Evolutionary conservation across 2,113 vertebrate genomes (phyloP).

Genomic region (Solea senegalensis): DNA sequence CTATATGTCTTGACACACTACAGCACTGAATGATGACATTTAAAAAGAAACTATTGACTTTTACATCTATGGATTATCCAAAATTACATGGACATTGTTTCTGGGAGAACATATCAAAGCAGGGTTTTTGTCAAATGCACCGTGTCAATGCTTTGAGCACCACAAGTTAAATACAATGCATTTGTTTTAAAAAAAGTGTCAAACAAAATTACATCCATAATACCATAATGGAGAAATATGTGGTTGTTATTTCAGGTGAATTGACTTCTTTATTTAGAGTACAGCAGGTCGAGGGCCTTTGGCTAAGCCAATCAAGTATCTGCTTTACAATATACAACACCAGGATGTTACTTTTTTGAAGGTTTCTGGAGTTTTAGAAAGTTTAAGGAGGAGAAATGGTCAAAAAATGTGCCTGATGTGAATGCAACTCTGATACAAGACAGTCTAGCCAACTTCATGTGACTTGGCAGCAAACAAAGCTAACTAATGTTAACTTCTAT

Average conservation of each 20-base stretch:
- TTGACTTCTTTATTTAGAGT: background rate
- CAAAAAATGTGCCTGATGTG: no score
- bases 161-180: background rate
- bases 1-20: background rate
- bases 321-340: no score
- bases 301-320: no score
- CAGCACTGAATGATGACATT: background rate
- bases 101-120: background rate
- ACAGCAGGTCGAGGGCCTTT: background rate
- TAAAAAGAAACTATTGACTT: background rate
- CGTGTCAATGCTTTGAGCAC: background rate
- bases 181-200: background rate
- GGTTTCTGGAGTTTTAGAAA: no score
- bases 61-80: conserved; percentile 14
- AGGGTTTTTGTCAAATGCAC: background rate
- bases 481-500: no score
- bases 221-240: conserved; percentile 1
- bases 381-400: no score
- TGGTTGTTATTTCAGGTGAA: no score
- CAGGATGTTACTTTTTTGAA: no score
- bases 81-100: background rate
- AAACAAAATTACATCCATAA: conserved; percentile 1
- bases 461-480: no score
- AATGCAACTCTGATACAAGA: no score
- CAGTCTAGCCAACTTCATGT: no score